phyloP scores from a whole-genome alignment of 2,113 vertebrate genomes.

The Myiozetetes cayanensis region DNA sequence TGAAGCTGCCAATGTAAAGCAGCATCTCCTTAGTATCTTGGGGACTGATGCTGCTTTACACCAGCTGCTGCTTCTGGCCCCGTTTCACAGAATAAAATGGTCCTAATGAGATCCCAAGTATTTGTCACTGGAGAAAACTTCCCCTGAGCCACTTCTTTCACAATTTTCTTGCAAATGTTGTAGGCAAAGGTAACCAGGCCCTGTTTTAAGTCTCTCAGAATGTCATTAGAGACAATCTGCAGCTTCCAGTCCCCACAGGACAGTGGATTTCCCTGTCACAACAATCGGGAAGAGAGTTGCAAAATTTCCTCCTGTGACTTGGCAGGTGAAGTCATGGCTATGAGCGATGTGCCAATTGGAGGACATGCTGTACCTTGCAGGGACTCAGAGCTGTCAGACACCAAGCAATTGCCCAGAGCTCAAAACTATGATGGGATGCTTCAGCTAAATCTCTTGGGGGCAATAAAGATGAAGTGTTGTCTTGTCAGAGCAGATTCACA shows the following conservation, averaged over 20 bases:
- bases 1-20: not conserved
- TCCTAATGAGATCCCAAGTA: not conserved
- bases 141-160: not conserved
- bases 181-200: not conserved
- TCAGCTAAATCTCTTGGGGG: not conserved
- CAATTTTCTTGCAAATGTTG: not conserved
- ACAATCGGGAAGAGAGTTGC: not conserved
- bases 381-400: not conserved
- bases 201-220: not conserved
- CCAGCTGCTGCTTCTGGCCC: not conserved
- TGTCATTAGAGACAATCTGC: not conserved
- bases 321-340: not conserved
- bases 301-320: not conserved
- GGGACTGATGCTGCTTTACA: not conserved
- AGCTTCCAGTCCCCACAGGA: not conserved
- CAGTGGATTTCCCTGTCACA: not conserved
- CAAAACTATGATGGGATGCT: not conserved
- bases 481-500: not conserved
- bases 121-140: not conserved
- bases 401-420: not conserved
- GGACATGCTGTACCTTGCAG: not conserved
- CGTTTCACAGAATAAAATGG: not conserved
- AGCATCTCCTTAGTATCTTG: not conserved
- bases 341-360: rapidly evolving
- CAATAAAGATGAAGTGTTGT: not conserved